Percentiles rank a stretch among this genome's conserved stretches.
These are phyloP conservation scores for Siniperca undulata DNA, from an alignment of 2,797 vertebrate species.

Conservation along the genomic window DNA sequence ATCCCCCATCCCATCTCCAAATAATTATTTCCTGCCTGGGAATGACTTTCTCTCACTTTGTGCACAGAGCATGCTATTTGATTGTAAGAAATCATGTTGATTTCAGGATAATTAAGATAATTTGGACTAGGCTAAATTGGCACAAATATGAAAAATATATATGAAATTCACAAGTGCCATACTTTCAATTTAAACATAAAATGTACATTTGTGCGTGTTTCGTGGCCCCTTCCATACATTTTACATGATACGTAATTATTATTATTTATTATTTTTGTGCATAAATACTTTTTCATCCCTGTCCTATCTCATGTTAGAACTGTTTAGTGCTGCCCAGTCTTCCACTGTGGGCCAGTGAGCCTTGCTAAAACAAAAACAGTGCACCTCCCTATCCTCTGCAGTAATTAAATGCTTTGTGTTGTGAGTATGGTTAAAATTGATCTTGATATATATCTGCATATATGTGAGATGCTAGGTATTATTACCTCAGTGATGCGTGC, in stretches of 20 bases:
- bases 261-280: too few relatives aligned
- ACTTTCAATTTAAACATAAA: too few relatives aligned
- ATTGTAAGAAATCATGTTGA: neutral
- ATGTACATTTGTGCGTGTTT: too few relatives aligned
- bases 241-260: too few relatives aligned
- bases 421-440: neutral
- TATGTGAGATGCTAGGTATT: neutral
- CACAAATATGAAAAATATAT: neutral
- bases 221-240: too few relatives aligned
- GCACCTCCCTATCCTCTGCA: neutral
- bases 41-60: neutral
- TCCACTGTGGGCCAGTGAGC: too few relatives aligned
- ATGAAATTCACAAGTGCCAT: too few relatives aligned
- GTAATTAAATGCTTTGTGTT: neutral
- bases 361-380: too few relatives aligned
- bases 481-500: neutral
- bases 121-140: neutral
- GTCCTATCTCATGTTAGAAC: too few relatives aligned
- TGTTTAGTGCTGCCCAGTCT: too few relatives aligned
- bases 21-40: neutral
- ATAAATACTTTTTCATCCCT: too few relatives aligned
- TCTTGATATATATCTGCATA: neutral
- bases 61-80: neutral
- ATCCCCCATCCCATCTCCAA: too few relatives aligned
- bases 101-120: neutral